These are phyloP conservation scores for Folsomia manolachei DNA, from an alignment of 2,888 invertebrate genomes.

Conservation along the genomic window DNA sequence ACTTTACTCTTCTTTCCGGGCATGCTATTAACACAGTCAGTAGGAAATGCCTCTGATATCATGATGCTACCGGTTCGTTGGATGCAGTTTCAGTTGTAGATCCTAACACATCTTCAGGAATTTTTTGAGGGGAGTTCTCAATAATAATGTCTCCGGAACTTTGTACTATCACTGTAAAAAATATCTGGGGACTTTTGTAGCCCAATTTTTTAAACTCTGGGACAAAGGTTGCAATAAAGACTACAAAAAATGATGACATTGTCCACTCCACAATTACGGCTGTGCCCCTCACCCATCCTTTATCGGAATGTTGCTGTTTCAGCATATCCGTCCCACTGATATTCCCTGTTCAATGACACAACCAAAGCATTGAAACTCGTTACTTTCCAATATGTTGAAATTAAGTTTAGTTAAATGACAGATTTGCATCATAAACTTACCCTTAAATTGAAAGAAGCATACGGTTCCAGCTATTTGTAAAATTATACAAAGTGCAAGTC, in stretches of 20 bases:
- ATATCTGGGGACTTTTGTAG: not conserved
- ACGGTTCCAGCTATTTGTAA: constrained; percentile 25
- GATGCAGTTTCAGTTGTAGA: too few relatives aligned
- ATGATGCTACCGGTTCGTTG: too few relatives aligned
- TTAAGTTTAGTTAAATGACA: not conserved
- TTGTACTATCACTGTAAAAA: too few relatives aligned
- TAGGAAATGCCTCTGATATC: too few relatives aligned
- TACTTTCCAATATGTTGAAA: too few relatives aligned
- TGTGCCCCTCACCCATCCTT: constrained; percentile 66
- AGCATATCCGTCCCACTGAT: constrained; percentile 55
- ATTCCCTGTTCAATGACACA: not conserved
- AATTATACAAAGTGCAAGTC: constrained; percentile 32
- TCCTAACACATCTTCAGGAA: too few relatives aligned
- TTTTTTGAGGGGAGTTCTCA: too few relatives aligned
- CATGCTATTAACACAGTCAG: too few relatives aligned
- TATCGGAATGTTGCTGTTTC: constrained; percentile 60
- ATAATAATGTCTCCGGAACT: too few relatives aligned
- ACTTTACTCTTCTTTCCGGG: too few relatives aligned
- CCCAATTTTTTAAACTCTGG: not conserved
- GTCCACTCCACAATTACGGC: constrained; percentile 67
- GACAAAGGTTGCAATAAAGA: constrained; percentile 5
- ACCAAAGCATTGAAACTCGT: too few relatives aligned
- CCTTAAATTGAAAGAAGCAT: constrained; percentile 28
- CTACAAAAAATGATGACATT: not conserved
- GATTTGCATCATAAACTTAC: too few relatives aligned